A percentile compares a stretch with the other conserved stretches of the same genome.
These are phyloP conservation scores for Isotomurus palustris DNA, from an alignment of 2,888 invertebrate genomes.

Conservation along the genomic window DNA sequence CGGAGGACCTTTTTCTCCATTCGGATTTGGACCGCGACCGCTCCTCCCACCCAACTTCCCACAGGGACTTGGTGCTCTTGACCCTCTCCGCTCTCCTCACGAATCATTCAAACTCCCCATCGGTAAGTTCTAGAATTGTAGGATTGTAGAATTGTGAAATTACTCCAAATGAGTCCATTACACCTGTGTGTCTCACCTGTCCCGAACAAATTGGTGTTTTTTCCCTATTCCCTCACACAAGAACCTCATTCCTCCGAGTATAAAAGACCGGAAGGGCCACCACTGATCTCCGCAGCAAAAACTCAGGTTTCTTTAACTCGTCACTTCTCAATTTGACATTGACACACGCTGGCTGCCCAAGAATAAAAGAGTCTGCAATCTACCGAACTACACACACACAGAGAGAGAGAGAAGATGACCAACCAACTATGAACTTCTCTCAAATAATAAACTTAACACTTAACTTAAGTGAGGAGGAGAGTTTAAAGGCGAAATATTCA, in stretches of 20 bases:
- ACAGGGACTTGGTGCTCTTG: conserved; percentile 28
- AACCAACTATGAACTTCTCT: no score
- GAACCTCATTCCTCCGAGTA: no score
- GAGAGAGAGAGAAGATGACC: no score
- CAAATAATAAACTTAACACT: no score
- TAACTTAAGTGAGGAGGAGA: no score
- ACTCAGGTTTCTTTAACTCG: no score
- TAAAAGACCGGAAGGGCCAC: conserved; percentile 12
- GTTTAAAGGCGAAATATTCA: no score
- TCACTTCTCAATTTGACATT: no score
- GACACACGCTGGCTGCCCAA: conserved; percentile 13
- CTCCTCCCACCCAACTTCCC: conserved; percentile 42
- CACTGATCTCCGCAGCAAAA: neutral
- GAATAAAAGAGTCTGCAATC: neutral
- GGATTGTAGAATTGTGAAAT: neutral
- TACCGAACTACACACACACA: neutral
- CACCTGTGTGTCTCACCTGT: neutral
- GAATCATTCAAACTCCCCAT: conserved; percentile 44
- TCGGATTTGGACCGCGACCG: conserved; percentile 41
- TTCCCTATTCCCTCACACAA: no score
- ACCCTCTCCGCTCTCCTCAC: conserved; percentile 39
- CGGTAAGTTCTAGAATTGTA: conserved; percentile 34
- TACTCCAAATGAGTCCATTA: neutral
- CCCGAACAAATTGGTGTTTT: no score
- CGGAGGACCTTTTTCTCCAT: conserved; percentile 41